Conservation (phyloP, 2,888 invertebrate genomes). For the Beris chalybata region DNA sequence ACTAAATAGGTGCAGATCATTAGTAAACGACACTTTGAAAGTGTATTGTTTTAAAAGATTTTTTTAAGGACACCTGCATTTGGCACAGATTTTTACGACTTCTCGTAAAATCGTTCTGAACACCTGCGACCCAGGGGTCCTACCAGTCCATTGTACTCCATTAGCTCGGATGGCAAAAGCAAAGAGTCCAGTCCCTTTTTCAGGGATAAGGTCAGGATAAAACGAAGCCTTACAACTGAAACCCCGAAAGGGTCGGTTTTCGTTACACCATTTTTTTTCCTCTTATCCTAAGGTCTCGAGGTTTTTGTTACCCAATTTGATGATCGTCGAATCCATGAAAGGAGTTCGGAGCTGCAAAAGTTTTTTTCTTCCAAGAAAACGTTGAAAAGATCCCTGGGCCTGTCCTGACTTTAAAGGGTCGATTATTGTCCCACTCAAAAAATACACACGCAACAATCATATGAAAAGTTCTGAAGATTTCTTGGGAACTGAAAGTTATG, state of each 20-base stretch:
- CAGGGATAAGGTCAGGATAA: constrained; percentile 1
- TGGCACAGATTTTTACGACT: constrained; percentile 24
- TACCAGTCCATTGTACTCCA: constrained; percentile 19
- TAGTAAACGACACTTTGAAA: too few relatives aligned
- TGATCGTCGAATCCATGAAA: constrained; percentile 1
- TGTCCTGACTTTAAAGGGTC: constrained; percentile 29
- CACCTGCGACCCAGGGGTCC: constrained; percentile 28
- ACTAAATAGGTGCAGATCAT: too few relatives aligned
- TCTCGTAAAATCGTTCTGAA: neutral
- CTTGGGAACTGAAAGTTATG: constrained; percentile 28
- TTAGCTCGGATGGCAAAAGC: constrained; percentile 7
- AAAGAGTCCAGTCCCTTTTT: constrained; percentile 17
- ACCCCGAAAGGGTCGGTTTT: constrained; percentile 7
- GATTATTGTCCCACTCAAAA: constrained; percentile 5
- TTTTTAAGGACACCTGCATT: constrained; percentile 24
- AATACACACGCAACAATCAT: neutral
- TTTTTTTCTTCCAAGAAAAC: constrained; percentile 26
- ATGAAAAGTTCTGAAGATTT: constrained; percentile 26
- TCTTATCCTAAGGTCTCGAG: constrained; percentile 2
- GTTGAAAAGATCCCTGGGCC: constrained; percentile 6
- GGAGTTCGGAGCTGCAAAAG: constrained; percentile 18
- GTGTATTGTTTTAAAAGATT: too few relatives aligned
- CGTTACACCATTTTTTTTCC: neutral
- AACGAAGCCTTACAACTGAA: constrained; percentile 22
- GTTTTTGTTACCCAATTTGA: constrained; percentile 19